Percentiles rank a stretch among this genome's conserved stretches.
These are phyloP conservation scores for Ceratosolen solmsi DNA, from an alignment of 1,140 invertebrate species.

Conservation along the genomic window DNA sequence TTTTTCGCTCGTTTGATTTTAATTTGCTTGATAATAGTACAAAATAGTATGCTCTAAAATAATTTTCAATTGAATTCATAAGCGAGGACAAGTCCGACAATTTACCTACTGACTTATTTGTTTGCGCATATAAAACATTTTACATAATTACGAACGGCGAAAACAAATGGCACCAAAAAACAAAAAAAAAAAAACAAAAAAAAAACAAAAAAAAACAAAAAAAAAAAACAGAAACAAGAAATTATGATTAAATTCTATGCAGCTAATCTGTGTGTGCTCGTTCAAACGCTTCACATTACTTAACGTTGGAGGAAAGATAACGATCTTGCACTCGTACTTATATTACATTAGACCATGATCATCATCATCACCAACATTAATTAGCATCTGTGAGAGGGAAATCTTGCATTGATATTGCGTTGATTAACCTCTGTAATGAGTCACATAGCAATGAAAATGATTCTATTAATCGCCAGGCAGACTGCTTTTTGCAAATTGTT, in stretches of 20 bases:
- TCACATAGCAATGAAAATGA: neutral
- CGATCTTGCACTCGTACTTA: conserved; percentile 6
- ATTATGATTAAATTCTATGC: neutral
- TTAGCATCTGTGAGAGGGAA: neutral
- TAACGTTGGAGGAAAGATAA: conserved; percentile 24
- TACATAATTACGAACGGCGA: neutral
- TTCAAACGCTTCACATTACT: conserved; percentile 1
- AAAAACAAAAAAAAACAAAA: conserved; percentile 6
- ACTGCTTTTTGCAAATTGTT: too few relatives aligned
- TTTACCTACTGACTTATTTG: conserved; percentile 60
- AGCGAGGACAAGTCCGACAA: neutral
- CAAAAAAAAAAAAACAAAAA: conserved; percentile 14
- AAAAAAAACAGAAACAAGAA: conserved; percentile 14
- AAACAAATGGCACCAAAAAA: conserved; percentile 11
- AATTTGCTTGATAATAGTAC: neutral
- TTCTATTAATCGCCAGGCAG: conserved; percentile 8
- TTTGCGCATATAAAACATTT: conserved; percentile 60
- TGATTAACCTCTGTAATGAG: neutral
- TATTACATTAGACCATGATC: neutral
- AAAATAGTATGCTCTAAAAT: neutral
- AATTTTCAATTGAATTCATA: conserved; percentile 43
- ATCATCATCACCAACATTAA: neutral
- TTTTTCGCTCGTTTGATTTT: neutral
- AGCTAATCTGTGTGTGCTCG: neutral
- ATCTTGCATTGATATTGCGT: neutral